phyloP scores from a whole-genome alignment of 2,113 vertebrate species.

The Mionectes macconnelli region DNA sequence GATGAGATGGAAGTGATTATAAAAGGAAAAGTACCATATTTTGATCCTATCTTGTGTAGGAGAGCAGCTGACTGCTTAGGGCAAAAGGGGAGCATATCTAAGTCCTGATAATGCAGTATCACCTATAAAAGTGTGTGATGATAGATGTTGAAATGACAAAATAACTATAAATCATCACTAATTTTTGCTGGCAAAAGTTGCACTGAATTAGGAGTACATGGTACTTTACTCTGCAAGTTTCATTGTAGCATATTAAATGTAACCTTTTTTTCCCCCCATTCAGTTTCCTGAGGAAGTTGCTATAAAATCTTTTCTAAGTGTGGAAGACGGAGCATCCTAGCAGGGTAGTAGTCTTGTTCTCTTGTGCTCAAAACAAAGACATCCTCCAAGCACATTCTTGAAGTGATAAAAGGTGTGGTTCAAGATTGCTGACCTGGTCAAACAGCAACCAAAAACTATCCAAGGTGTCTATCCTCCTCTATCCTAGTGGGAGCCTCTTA shows the following conservation, averaged over 20 bases:
- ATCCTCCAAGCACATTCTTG: neutral
- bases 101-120: neutral
- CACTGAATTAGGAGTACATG: neutral
- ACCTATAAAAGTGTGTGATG: neutral
- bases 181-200: neutral
- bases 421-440: neutral
- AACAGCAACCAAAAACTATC: neutral
- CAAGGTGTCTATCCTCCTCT: neutral
- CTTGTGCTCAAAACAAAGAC: neutral
- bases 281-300: neutral
- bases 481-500: neutral
- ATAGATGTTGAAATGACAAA: neutral
- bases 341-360: neutral
- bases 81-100: neutral
- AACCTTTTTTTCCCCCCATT: neutral
- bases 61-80: neutral
- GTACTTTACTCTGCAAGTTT: neutral
- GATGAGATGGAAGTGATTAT: neutral
- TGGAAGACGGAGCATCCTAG: neutral
- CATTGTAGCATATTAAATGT: neutral
- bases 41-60: neutral
- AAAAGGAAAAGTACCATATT: neutral
- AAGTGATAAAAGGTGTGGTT: neutral
- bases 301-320: neutral
- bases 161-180: neutral